Conservation (phyloP, 2,113 vertebrate genomes). For the Pantherophis guttatus region DNA sequence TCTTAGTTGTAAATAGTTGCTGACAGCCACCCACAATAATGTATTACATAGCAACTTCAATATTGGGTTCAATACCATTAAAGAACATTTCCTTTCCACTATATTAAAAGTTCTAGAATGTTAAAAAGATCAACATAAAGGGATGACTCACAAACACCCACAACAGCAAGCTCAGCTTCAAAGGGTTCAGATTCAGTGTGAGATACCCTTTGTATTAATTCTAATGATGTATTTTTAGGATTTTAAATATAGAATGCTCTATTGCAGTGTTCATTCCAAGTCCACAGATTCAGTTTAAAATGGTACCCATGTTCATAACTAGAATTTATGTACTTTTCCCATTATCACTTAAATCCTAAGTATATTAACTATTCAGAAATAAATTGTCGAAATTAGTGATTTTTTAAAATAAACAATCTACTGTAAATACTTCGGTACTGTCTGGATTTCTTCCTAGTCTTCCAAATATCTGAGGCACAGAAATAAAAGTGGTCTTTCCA, state of each 20-base stretch:
- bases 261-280: background rate
- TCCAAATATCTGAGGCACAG: background rate
- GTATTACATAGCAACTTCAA: background rate
- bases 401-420: background rate
- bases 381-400: background rate
- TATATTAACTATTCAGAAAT: background rate
- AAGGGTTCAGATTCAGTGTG: background rate
- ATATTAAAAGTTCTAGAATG: background rate
- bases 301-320: background rate
- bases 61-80: rapidly evolving
- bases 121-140: slow-evolving; percentile 1
- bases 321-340: background rate
- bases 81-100: background rate
- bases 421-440: background rate
- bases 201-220: slow-evolving; percentile 5
- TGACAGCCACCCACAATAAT: background rate
- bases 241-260: slow-evolving; percentile 22
- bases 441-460: background rate
- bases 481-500: background rate
- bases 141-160: slow-evolving; percentile 28
- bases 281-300: background rate
- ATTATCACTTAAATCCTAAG: background rate
- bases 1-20: background rate
- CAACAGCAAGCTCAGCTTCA: slow-evolving; percentile 8
- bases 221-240: slow-evolving; percentile 8